A percentile compares a stretch with the other conserved stretches of the same genome.
Conservation (phyloP, 2,888 invertebrate species). For the Chydorus sphaericus region DNA sequence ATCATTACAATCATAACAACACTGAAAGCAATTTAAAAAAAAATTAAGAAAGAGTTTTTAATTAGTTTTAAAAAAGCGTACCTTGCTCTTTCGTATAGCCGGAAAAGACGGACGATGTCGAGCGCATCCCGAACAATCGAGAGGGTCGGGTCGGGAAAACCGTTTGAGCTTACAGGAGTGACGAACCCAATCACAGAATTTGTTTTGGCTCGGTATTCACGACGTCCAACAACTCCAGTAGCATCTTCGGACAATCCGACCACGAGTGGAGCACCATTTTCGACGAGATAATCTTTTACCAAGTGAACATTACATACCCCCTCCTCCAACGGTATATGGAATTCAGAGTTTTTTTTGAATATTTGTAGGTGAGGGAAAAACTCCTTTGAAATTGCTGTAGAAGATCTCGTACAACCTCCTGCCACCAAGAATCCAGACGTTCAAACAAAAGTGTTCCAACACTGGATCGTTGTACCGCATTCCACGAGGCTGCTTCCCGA, state of each 20-base stretch:
- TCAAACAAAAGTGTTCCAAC: background rate
- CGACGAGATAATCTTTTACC: background rate
- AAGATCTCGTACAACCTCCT: background rate
- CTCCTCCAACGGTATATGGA: background rate
- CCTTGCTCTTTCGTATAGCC: no score
- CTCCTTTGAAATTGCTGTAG: background rate
- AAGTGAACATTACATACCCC: background rate
- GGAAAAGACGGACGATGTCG: no score
- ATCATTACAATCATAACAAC: conserved; percentile 1
- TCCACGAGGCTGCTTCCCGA: no score
- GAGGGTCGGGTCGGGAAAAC: no score
- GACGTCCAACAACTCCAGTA: background rate
- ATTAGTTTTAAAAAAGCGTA: no score
- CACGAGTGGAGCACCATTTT: background rate
- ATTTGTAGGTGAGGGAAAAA: background rate
- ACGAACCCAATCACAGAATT: background rate
- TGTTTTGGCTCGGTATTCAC: background rate
- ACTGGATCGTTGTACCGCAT: no score
- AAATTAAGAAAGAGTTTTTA: no score
- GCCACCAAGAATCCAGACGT: conserved; percentile 5
- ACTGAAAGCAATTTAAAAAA: no score
- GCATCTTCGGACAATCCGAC: conserved; percentile 3
- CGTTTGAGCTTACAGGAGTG: no score
- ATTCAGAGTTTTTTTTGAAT: background rate
- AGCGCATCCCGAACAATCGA: no score